Conservation (phyloP, 2,113 vertebrate genomes). For the Indicator indicator region DNA sequence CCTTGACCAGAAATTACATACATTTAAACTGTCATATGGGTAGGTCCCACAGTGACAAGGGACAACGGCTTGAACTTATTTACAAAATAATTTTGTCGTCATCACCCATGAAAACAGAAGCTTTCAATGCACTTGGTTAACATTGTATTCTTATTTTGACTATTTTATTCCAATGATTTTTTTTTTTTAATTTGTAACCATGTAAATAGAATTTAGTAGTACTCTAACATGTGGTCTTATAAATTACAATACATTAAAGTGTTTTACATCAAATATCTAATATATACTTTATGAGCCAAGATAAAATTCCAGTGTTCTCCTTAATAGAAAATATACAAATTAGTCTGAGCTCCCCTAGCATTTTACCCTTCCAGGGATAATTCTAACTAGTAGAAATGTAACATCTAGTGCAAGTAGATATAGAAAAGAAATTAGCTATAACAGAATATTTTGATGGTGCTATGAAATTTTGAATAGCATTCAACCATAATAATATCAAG, state of each 20-base stretch:
- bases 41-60: background rate
- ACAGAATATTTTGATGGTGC: background rate
- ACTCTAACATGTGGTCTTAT: background rate
- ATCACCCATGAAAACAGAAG: background rate
- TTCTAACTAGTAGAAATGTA: background rate
- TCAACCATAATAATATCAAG: background rate
- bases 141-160: background rate
- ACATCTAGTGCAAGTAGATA: background rate
- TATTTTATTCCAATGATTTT: background rate
- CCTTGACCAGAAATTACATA: background rate
- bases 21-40: background rate
- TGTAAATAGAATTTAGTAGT: background rate
- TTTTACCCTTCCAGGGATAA: background rate
- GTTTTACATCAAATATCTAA: background rate
- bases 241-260: background rate
- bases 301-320: background rate
- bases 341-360: background rate
- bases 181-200: background rate
- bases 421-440: background rate
- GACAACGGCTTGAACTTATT: background rate
- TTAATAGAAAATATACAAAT: background rate
- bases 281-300: background rate
- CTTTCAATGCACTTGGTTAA: background rate
- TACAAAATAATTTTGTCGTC: background rate
- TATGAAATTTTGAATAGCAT: background rate